A percentile compares a stretch with the other conserved stretches of the same genome.
Evolutionary conservation across 2,888 invertebrate genomes (phyloP).

Genomic region (Clivina fossor): DNA sequence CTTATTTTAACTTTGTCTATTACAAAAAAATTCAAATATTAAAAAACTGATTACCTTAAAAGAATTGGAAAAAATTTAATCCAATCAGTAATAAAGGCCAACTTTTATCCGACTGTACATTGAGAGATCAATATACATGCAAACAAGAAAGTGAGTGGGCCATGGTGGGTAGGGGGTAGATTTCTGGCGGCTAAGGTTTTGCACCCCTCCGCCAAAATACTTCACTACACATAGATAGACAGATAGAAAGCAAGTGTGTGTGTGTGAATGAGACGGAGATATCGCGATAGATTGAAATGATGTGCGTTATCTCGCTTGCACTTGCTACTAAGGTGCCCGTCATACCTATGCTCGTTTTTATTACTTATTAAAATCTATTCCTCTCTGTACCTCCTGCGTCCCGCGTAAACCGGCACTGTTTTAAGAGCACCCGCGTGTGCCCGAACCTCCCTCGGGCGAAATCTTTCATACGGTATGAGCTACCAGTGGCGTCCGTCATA

Average conservation of each 20-base stretch:
- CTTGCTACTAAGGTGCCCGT: conserved; percentile 23
- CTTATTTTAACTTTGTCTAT: no score
- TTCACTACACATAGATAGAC: conserved; percentile 1
- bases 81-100: neutral
- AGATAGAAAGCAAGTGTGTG: neutral
- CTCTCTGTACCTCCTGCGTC: conserved; percentile 31
- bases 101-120: conserved; percentile 24
- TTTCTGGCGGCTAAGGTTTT: no score
- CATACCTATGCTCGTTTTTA: conserved; percentile 39
- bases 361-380: conserved; percentile 42
- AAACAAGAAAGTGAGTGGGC: conserved; percentile 26
- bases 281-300: conserved; percentile 1
- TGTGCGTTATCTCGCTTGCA: conserved; percentile 8
- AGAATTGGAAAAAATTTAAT: conserved; percentile 1
- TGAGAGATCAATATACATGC: conserved; percentile 28
- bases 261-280: conserved; percentile 4
- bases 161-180: conserved; percentile 14
- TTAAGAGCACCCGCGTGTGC: conserved; percentile 15
- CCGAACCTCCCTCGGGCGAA: conserved; percentile 26
- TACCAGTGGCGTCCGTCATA: conserved; percentile 15
- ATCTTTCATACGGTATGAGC: conserved; percentile 24
- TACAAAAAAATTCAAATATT: no score
- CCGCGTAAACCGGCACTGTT: no score
- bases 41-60: no score
- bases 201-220: conserved; percentile 15